Conservation (phyloP, 2,797 vertebrate genomes). For the Bovichtus diacanthus region DNA sequence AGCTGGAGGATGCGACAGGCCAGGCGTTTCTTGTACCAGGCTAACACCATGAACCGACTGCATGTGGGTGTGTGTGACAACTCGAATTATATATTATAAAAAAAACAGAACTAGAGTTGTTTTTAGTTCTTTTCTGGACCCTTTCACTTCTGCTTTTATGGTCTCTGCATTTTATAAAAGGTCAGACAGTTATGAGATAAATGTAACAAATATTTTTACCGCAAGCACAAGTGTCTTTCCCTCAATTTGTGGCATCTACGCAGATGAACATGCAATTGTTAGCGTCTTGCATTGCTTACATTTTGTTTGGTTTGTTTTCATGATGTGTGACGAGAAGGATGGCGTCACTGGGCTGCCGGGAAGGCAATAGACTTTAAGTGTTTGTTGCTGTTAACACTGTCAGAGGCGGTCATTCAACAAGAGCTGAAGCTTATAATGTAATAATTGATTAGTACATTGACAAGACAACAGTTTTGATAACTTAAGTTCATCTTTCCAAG, state of each 20-base stretch:
- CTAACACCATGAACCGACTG: constrained; percentile 1
- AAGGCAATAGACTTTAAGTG: no score
- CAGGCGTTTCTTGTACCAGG: constrained; percentile 13
- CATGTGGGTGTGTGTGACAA: not conserved
- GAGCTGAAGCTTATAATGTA: not conserved
- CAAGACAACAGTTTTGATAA: not conserved
- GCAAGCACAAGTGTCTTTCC: not conserved
- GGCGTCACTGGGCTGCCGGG: not conserved
- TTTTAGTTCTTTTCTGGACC: constrained; percentile 3
- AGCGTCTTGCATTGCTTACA: not conserved
- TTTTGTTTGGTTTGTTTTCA: not conserved
- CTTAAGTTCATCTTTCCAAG: not conserved
- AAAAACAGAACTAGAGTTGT: constrained; percentile 1
- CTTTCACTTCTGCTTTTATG: not conserved
- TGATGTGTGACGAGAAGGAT: not conserved
- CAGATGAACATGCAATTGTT: not conserved
- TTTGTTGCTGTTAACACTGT: not conserved
- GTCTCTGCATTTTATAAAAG: not conserved
- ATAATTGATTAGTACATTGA: not conserved
- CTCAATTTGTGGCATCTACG: not conserved
- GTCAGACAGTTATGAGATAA: not conserved
- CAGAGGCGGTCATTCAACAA: constrained; percentile 1
- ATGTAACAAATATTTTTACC: not conserved
- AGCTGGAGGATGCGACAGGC: constrained; percentile 15
- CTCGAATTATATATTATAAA: constrained; percentile 1